Evolutionary conservation across 2,797 vertebrate genomes (phyloP), one percentile per base, ranked within the genome.

Genomic region (Chromobotia macracanthus): DNA sequence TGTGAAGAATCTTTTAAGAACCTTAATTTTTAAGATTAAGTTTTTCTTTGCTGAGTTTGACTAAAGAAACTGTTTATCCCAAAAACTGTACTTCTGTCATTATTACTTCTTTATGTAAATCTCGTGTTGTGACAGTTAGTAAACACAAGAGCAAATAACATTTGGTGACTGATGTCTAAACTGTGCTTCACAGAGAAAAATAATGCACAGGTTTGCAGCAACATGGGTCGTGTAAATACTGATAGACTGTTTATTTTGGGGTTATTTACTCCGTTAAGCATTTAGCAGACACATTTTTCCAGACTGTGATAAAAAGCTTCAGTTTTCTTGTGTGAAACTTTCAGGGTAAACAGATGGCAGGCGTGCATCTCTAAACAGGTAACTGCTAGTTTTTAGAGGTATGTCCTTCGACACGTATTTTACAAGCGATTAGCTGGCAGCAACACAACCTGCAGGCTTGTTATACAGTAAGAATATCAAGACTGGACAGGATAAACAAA

Each of bases 341-440:
- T 67, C 76, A 71, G 53, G 48, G 60, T 65, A 65, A 79, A 79
- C 77, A 79, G 77, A 65, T 71, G 77, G 77, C 35, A 16, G 12
- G 16, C 15, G 1, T n/a, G 8, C 55, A 51, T 23, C 58, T 60
- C 53, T 48, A 41, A 77, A 21, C 12, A 10, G 31, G 23, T 53
- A 65, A 46, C 66, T 53, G 25, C 25, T 11, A 68, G 65, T 25
- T 10, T 16, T 53, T 21, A n/a, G 25, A 51, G 44, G 51, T 53
- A 70, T 71, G 10, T 71, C 76, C 31, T 58, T 18, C 41, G 31
- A 79, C 48, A 53, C 53, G 67, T 38, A 60, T 69, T 50, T 61
- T 50, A 77, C 66, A 77, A 77, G 65, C 75, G 35, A 69, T 71
- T 79, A 79, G 67, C 68, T 79, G 48, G 28, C 67, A 53, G 48